Evolutionary conservation across 2,888 invertebrate species (phyloP), one percentile per base, ranked within the genome.

Genomic region (Didymodactylos carnosus): DNA sequence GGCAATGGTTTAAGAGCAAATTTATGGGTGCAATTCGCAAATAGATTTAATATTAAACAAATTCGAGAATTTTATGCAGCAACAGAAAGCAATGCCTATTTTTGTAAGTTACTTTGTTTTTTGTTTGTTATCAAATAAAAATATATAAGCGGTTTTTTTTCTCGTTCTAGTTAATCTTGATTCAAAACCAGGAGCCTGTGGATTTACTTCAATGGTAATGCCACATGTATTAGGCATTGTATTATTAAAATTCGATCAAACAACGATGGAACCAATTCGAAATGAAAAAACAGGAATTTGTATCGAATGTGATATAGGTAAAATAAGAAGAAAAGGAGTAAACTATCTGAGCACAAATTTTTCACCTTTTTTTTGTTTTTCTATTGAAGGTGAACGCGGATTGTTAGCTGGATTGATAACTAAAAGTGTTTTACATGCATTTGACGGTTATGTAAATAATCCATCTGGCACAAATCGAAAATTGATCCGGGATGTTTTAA

Each of bases 51-150:
- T 73, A 91, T 97, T 74, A 85, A 88, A 53, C 85, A 87, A 77
- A 90, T 97, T 35, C 89, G 89, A 0, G 95, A 97, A 84, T 92
- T 97, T 84, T 97, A 97, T 81, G 95, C 95, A 0, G 93, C 94
- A 6, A 97, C 95, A 0, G 95, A 97, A 85, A 95, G 95, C 78
- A 98, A 97, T 62, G 62, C 62, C 16, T 62, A 62, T 62, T 62
- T 62, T 81, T 94, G 95, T 41, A 97, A 94, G 25, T 51, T 27
- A 39, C 3, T n/a, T 7, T 11, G 39, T n/a, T n/a, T 16, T 19
- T n/a, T 16, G 3, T 8, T 19, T 11, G n/a, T 40, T 23, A 19
- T 43, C 13, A n/a, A n/a, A n/a, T 25, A 14, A 19, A 39, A 23
- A 13, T 29, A 16, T 27, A 6, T 39, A 35, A 14, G 13, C 5